phyloP scores from a whole-genome alignment of 2,113 vertebrate genomes.

The Cololabis saira region DNA sequence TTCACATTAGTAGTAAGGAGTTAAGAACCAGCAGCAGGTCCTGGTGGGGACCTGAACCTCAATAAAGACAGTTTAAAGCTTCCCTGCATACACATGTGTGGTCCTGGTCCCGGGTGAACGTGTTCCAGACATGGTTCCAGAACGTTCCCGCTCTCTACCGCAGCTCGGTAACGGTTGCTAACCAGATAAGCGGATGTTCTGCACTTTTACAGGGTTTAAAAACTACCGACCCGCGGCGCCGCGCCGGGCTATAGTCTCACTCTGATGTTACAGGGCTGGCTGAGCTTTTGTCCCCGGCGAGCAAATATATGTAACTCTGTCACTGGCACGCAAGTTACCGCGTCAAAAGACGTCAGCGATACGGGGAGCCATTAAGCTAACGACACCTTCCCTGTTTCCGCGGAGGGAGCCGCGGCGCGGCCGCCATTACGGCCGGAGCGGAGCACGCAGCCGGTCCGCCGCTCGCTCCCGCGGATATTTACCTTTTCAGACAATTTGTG shows the following conservation, averaged over 20 bases:
- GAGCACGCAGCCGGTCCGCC: slow-evolving; percentile 32
- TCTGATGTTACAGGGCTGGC: slow-evolving; percentile 42
- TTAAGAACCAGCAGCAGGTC: slow-evolving; percentile 44
- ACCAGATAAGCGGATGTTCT: slow-evolving; percentile 50
- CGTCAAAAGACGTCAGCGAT: slow-evolving; percentile 87
- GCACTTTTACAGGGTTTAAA: slow-evolving; percentile 41
- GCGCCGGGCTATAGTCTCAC: slow-evolving; percentile 3
- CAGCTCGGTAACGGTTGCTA: slow-evolving; percentile 44
- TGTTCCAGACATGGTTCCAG: too few species aligned
- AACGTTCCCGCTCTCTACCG: slow-evolving; percentile 1
- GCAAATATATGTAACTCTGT: slow-evolving; percentile 80
- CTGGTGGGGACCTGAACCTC: slow-evolving; percentile 7
- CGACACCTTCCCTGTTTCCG: slow-evolving; percentile 81
- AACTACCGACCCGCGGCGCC: slow-evolving; percentile 6
- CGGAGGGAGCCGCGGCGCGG: slow-evolving; percentile 59
- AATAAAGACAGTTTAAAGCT: not conserved
- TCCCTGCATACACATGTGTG: too few species aligned
- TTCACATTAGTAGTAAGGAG: slow-evolving; percentile 40
- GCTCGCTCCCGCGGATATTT: slow-evolving; percentile 43
- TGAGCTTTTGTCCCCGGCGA: slow-evolving; percentile 69
- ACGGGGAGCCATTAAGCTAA: slow-evolving; percentile 83
- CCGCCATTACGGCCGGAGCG: slow-evolving; percentile 74
- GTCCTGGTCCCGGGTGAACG: too few species aligned
- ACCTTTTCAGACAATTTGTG: slow-evolving; percentile 66
- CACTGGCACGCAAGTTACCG: slow-evolving; percentile 84